Base-by-base conservation (phyloP, 2,888 invertebrate species). In the Lydus trimaculatus region DNA sequence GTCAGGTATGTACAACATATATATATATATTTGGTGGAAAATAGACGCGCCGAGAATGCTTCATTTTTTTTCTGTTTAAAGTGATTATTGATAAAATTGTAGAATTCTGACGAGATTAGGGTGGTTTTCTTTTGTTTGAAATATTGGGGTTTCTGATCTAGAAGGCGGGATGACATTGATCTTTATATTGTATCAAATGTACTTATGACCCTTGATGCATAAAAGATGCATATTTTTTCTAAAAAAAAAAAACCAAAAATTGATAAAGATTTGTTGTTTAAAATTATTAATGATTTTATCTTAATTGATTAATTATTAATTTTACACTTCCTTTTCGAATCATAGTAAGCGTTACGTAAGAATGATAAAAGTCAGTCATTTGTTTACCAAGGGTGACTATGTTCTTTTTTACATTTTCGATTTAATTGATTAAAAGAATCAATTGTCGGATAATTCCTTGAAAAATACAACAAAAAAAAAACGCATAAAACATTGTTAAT, bases 1-100 rank as follows among this genome's bases (percentile, higher is more conserved):
- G 88, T 82, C 90, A 91, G 89, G 90, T 90, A 73, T 77, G 80
- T 77, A 63, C 52, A 28, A n/a, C 25, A 20, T 2, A 48, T 7
- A 7, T 7, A 9, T n/a, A n/a, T n/a, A n/a, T n/a, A n/a, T n/a
- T n/a, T n/a, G n/a, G n/a, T n/a, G n/a, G n/a, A n/a, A n/a, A n/a
- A n/a, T n/a, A n/a, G n/a, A n/a, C n/a, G n/a, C n/a, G n/a, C n/a
- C n/a, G n/a, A n/a, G n/a, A n/a, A n/a, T n/a, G n/a, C n/a, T n/a
- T n/a, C n/a, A n/a, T n/a, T n/a, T n/a, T n/a, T n/a, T n/a, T n/a
- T n/a, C n/a, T n/a, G n/a, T n/a, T n/a, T n/a, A n/a, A n/a, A n/a
- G n/a, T n/a, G n/a, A n/a, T n/a, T n/a, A n/a, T n/a, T n/a, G n/a
- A n/a, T n/a, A n/a, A n/a, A n/a, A n/a, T n/a, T n/a, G n/a, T n/a